These are phyloP conservation scores for Taenioides sp. DNA, from an alignment of 2,797 vertebrate species.

Conservation along the genomic window DNA sequence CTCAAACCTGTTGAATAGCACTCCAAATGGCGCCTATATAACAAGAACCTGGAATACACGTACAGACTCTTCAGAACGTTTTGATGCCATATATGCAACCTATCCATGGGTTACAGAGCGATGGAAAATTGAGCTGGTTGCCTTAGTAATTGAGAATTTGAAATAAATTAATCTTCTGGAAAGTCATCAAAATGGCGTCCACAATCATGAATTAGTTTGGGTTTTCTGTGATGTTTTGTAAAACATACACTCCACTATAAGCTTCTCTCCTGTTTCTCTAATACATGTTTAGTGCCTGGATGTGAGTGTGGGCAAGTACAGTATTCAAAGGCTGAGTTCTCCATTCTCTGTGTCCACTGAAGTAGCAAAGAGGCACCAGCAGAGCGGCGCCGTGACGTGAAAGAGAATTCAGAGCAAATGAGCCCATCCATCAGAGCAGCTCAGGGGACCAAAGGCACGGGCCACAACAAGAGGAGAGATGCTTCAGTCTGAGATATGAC, in stretches of 20 bases:
- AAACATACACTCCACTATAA: background rate
- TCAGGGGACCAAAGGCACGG: slow-evolving; percentile 42
- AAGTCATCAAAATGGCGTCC: too few relatives aligned
- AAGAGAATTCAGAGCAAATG: slow-evolving; percentile 76
- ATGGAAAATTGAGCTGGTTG: too few relatives aligned
- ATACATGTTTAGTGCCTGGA: slow-evolving; percentile 1
- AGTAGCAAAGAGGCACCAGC: slow-evolving; percentile 48
- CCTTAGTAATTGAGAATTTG: too few relatives aligned
- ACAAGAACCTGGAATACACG: too few relatives aligned
- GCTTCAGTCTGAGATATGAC: slow-evolving; percentile 54
- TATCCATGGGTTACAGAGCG: too few relatives aligned
- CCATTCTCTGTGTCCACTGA: slow-evolving; percentile 27
- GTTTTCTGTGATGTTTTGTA: background rate
- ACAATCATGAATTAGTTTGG: too few relatives aligned
- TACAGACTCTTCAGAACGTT: too few relatives aligned
- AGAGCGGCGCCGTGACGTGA: slow-evolving; percentile 59
- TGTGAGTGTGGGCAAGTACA: slow-evolving; percentile 6
- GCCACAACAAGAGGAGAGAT: slow-evolving; percentile 25
- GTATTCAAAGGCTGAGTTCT: slow-evolving; percentile 24
- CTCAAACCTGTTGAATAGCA: too few relatives aligned
- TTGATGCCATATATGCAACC: too few relatives aligned
- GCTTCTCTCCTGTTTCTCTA: slow-evolving; percentile 8
- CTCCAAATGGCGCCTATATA: too few relatives aligned
- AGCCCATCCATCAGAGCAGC: slow-evolving; percentile 76
- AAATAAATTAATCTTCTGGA: too few relatives aligned